Base-by-base conservation (phyloP, 2,113 vertebrate genomes). In the Setophaga kirtlandii region DNA sequence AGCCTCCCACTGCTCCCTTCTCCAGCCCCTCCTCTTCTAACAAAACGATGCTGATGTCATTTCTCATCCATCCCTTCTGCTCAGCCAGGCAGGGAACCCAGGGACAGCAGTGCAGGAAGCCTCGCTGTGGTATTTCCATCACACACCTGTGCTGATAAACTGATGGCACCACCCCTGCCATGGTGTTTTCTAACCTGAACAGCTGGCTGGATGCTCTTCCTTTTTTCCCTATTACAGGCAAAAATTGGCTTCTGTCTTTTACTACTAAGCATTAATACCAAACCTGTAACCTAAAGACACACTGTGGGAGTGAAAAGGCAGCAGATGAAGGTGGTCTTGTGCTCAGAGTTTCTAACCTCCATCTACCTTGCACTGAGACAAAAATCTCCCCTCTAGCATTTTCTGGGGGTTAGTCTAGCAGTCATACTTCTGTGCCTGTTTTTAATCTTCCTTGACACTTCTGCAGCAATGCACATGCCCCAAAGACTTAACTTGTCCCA, bases 371-470 rank as follows among this genome's bases (percentile, higher is more conserved):
- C 58, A 53, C 31, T 0, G 0, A 79, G 78, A 79, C 53, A 78
- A 75, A 96, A 91, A 69, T 11, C 44, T 90, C 58, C n/a, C 33
- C 39, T 76, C 49, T 14, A 53, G 30, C 28, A 49, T 83, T 82
- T 94, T 90, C 75, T 58, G 37, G 5, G 50, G 37, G 53, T 76
- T 92, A 76, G 74, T 52, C 28, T 37, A 58, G 21, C 22, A 87
- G 20, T 46, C 53, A 19, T 41, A 79, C 28, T 92, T 82, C 46
- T 68, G 65, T 79, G 90, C 75, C 95, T 93, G 90, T 69, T 94
- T 96, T 85, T 85, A 93, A 95, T 94, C 90, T 91, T 93, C 67
- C 70, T 53, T 93, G 90, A 90, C 90, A 80, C 46, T 93, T 93
- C 70, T 92, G 85, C 82, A 87, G 84, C 78, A 91, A 69, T 2